A percentile compares a stretch with the other conserved stretches of the same genome.
These are phyloP conservation scores for Andinoacara biseriatus DNA, from an alignment of 2,113 vertebrate genomes.

Conservation along the genomic window DNA sequence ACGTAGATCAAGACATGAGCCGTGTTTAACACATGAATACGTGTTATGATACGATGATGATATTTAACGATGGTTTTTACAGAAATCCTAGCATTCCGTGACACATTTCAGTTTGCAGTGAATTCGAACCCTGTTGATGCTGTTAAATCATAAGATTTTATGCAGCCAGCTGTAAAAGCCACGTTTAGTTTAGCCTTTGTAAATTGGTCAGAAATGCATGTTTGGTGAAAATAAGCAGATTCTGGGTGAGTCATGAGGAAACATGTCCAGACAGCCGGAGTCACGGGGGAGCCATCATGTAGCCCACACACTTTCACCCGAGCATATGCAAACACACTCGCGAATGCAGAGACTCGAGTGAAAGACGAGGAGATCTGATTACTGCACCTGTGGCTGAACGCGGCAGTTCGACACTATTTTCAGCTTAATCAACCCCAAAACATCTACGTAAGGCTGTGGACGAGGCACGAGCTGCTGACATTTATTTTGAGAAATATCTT, in stretches of 20 bases:
- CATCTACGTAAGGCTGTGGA: not conserved
- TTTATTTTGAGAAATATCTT: too few species aligned
- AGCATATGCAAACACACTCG: not conserved
- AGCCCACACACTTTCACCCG: not conserved
- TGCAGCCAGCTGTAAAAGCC: not conserved
- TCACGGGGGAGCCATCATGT: not conserved
- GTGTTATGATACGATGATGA: not conserved
- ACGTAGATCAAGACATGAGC: not conserved
- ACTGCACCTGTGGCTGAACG: too few species aligned
- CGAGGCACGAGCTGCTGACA: not conserved
- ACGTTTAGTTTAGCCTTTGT: not conserved
- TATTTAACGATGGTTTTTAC: not conserved
- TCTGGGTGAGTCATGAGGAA: not conserved
- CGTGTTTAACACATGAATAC: not conserved
- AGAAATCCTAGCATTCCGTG: not conserved
- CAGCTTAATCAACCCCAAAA: not conserved
- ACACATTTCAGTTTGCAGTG: not conserved
- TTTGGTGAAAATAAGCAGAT: not conserved
- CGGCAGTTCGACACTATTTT: too few species aligned
- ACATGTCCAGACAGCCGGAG: not conserved
- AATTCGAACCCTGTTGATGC: not conserved
- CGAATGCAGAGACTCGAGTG: not conserved
- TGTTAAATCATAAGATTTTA: not conserved
- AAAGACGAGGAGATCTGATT: not conserved
- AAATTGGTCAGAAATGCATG: not conserved